Evolutionary conservation across 2,888 invertebrate genomes (phyloP).

Genomic region (Hedya salicella): DNA sequence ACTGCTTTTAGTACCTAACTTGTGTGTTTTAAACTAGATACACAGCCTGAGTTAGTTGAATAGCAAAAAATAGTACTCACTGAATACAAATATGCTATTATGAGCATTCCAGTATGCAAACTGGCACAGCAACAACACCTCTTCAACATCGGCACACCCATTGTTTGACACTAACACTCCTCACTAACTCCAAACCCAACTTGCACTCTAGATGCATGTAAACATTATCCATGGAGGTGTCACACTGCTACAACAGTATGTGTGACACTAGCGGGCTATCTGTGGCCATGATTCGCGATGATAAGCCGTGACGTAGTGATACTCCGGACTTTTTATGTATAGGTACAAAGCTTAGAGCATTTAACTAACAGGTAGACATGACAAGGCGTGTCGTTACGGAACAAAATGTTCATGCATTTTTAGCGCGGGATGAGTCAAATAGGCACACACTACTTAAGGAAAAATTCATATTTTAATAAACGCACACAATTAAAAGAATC

Average conservation of each 20-base stretch:
- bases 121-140: constrained; percentile 71
- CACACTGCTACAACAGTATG: constrained; percentile 1
- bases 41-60: background rate
- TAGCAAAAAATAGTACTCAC: constrained; percentile 55
- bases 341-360: background rate
- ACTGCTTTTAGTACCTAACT: background rate
- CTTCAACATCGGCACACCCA: constrained; percentile 77
- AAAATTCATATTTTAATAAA: no score
- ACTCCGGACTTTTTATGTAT: background rate
- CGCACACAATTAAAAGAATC: no score
- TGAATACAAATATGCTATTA: constrained; percentile 74
- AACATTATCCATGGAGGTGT: constrained; percentile 14
- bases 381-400: no score
- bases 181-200: constrained; percentile 29
- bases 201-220: constrained; percentile 13
- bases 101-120: constrained; percentile 71
- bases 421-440: no score
- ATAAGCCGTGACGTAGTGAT: constrained; percentile 25
- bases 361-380: no score
- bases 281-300: constrained; percentile 36
- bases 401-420: no score
- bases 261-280: background rate
- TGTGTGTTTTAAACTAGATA: background rate
- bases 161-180: constrained; percentile 47
- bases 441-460: no score